Conservation (phyloP, 2,113 vertebrate species). For the Glareola pratincola region DNA sequence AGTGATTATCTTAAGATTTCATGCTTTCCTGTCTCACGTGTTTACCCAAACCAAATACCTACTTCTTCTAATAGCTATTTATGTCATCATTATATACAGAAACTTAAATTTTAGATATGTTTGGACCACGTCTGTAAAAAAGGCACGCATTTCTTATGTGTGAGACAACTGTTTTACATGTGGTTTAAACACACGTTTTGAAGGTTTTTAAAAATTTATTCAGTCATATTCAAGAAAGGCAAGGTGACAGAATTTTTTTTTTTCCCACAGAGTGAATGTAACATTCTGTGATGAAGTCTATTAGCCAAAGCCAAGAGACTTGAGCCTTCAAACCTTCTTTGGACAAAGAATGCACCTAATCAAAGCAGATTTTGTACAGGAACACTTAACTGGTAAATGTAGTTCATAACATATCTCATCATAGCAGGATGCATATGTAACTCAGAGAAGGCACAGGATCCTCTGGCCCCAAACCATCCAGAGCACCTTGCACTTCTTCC, state of each 20-base stretch:
- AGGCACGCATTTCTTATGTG: neutral
- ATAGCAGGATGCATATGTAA: neutral
- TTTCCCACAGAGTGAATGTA: neutral
- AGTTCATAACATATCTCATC: neutral
- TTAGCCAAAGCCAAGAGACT: neutral
- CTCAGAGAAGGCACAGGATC: neutral
- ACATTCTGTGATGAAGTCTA: neutral
- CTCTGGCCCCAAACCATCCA: neutral
- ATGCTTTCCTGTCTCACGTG: neutral
- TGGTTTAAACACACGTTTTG: rapidly evolving
- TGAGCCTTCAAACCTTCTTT: neutral
- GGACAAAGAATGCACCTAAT: neutral
- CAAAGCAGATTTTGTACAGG: neutral
- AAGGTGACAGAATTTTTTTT: neutral
- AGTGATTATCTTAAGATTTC: neutral
- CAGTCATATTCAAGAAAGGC: neutral
- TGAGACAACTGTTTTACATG: neutral
- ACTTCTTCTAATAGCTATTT: neutral
- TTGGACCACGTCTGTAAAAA: neutral
- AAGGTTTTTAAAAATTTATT: neutral
- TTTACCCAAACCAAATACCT: neutral
- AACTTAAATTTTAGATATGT: neutral
- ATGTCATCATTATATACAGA: neutral
- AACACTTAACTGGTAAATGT: neutral
- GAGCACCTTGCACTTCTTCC: neutral